Base-by-base conservation (phyloP, 2,888 invertebrate species). In the Aradus depressus region DNA sequence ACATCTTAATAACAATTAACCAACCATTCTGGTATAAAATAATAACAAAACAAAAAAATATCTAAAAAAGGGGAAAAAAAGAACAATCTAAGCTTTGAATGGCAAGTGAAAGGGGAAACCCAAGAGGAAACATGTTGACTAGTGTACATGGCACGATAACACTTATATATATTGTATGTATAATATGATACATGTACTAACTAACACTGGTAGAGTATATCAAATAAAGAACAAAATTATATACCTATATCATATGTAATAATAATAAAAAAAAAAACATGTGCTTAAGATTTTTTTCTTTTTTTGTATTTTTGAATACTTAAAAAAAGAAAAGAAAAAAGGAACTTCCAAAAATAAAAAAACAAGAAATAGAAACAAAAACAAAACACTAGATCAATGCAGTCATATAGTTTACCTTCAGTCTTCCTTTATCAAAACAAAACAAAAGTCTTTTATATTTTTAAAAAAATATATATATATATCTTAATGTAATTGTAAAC, bases 391-490 rank as follows among this genome's bases (percentile, higher is more conserved):
- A 47, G 47, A 47, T 47, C 47, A 47, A 22, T 47, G 47, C 47
- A 47, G 47, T 47, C 47, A 47, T 26, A 26, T 37, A 47, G 47
- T 47, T 47, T 47, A 47, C 47, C 47, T 47, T 47, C 47, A 47
- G 47, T 47, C 47, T 47, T 47, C 47, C 47, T 47, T 47, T 47
- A n/a, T 47, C 38, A 47, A 47, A 47, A 47, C 47, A 47, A 47
- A 47, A 37, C 47, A 47, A 47, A n/a, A 47, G 47, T 47, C 47
- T 47, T 47, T 47, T n/a, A n/a, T n/a, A n/a, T n/a, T n/a, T n/a
- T n/a, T 47, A 47, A 47, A 47, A 47, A 47, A 47, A 47, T 47
- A 47, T 47, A 47, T 47, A 47, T 47, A 35, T 47, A 38, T 38
- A 47, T 47, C 38, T 8, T 25, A 38, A 23, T 14, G n/a, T 14